Conservation (phyloP, 2,113 vertebrate genomes). For the Eptatretus burgeri region DNA sequence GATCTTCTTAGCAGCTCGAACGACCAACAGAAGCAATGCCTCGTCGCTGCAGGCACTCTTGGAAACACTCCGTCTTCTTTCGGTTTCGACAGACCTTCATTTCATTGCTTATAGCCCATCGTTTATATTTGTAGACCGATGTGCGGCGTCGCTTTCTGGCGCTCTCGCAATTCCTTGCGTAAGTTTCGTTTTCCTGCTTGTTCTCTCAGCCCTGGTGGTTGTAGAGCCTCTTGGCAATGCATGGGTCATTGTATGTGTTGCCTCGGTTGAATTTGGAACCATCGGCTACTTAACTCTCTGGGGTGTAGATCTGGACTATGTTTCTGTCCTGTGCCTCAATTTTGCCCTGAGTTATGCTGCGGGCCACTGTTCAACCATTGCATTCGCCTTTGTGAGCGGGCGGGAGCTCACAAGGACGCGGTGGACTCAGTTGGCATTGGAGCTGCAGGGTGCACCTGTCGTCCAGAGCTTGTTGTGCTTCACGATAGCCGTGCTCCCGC, state of each 20-base stretch:
- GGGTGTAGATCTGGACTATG: conserved; percentile 84
- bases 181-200: conserved; percentile 75
- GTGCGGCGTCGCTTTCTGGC: conserved; percentile 72
- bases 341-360: conserved; percentile 75
- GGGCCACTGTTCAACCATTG: conserved; percentile 69
- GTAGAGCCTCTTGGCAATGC: conserved; percentile 69
- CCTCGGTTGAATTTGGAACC: conserved; percentile 79
- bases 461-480: conserved; percentile 94
- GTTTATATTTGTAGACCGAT: conserved; percentile 92
- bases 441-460: conserved; percentile 72
- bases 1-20: conserved; percentile 88
- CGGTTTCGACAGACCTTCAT: conserved; percentile 78
- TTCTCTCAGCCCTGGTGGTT: conserved; percentile 68
- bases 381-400: conserved; percentile 72
- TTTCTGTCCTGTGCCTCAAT: conserved; percentile 83
- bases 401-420: conserved; percentile 78
- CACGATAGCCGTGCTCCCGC: conserved; percentile 55
- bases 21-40: conserved; percentile 17
- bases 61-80: conserved; percentile 70
- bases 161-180: conserved; percentile 87
- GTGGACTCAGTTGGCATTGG: conserved; percentile 76
- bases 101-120: conserved; percentile 97
- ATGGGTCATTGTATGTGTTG: conserved; percentile 72
- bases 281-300: conserved; percentile 96
- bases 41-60: conserved; percentile 28